Evolutionary conservation across 2,797 vertebrate species (phyloP).

Genomic region (Strix occidentalis): DNA sequence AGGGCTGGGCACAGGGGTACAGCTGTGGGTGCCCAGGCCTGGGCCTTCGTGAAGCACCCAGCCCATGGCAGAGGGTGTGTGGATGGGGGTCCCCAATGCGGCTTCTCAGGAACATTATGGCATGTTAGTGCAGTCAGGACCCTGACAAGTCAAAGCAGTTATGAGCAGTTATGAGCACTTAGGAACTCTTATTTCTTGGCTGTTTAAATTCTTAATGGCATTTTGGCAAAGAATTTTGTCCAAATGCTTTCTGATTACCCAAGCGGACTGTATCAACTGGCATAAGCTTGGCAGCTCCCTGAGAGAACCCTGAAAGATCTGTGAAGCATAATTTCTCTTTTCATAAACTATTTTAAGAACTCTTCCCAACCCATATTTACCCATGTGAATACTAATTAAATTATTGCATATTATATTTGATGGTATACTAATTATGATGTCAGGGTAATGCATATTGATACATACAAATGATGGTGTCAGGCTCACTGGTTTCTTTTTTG

Average conservation of each 20-base stretch:
- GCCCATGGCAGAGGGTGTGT: accelerated
- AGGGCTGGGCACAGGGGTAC: background rate
- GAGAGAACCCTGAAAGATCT: background rate
- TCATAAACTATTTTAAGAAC: conserved; percentile 8
- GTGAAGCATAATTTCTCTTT: background rate
- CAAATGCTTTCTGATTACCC: background rate
- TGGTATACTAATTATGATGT: background rate
- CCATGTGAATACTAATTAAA: conserved; percentile 24
- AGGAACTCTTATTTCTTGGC: background rate
- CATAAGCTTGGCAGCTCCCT: background rate
- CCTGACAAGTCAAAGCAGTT: background rate
- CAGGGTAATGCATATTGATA: background rate
- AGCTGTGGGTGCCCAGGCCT: background rate
- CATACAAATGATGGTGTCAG: background rate
- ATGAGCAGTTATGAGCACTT: no score
- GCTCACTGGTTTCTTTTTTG: background rate
- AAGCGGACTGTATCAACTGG: background rate
- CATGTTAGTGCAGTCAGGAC: background rate
- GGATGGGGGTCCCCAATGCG: no score
- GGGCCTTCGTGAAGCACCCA: background rate
- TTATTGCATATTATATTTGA: background rate
- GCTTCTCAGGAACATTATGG: background rate
- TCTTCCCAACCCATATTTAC: background rate
- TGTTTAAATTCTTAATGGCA: background rate
- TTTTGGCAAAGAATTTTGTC: background rate